phyloP scores from a whole-genome alignment of 2,113 vertebrate species.

The Lophotis ruficrista region DNA sequence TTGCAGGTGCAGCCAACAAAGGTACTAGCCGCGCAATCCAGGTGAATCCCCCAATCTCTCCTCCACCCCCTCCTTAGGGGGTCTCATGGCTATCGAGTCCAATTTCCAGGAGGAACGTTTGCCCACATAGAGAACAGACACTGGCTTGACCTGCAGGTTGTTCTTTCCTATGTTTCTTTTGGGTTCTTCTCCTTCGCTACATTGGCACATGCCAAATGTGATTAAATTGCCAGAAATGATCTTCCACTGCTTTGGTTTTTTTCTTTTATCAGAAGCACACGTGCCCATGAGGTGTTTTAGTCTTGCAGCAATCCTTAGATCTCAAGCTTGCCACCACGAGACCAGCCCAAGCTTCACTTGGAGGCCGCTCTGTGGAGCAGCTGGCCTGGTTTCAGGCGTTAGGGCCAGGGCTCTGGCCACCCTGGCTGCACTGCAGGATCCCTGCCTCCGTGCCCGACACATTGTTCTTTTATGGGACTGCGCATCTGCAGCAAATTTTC shows the following conservation, averaged over 20 bases:
- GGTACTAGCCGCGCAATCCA: fast-evolving
- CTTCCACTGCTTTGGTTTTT: neutral
- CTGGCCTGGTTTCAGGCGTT: neutral
- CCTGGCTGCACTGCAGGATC: neutral
- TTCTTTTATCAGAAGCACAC: neutral
- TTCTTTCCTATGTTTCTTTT: neutral
- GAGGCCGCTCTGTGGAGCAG: neutral
- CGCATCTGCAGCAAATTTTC: neutral
- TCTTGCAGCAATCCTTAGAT: neutral
- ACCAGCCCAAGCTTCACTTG: neutral
- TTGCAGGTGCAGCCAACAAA: neutral
- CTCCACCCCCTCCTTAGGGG: neutral
- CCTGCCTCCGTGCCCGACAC: neutral
- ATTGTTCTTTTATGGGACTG: neutral
- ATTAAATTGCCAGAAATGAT: neutral
- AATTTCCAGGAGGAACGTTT: neutral
- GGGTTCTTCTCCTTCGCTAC: neutral
- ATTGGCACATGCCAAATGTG: neutral
- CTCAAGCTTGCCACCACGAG: neutral
- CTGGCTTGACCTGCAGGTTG: neutral
- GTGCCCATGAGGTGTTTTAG: neutral
- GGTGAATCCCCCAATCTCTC: neutral
- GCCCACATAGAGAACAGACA: neutral
- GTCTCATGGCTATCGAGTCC: neutral
- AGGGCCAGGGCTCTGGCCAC: neutral